Conservation (phyloP, 2,888 invertebrate species). For the Ceraclea dissimilis region DNA sequence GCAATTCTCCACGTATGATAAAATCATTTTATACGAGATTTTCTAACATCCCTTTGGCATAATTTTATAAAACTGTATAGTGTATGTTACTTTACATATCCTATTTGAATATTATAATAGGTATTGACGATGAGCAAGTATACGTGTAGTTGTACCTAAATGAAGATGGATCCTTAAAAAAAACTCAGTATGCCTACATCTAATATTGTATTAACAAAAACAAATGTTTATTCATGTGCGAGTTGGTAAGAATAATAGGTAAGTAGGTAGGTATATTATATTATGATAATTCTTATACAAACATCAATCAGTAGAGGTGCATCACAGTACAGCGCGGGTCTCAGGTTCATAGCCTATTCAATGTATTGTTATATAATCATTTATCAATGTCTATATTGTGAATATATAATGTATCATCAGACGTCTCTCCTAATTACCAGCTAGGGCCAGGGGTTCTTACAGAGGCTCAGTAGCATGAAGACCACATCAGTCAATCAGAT, state of each 20-base stretch:
- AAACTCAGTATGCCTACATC: too few species aligned
- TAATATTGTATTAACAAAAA: not conserved
- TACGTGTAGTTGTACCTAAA: too few species aligned
- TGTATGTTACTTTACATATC: too few species aligned
- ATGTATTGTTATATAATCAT: slow-evolving; percentile 24
- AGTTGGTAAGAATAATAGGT: too few species aligned
- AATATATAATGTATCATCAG: slow-evolving; percentile 22
- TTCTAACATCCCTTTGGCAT: too few species aligned
- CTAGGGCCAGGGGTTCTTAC: slow-evolving; percentile 9
- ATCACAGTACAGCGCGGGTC: slow-evolving; percentile 1
- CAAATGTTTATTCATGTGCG: not conserved
- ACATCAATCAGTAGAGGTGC: not conserved
- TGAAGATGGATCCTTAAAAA: too few species aligned
- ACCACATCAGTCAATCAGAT: not conserved
- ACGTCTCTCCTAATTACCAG: slow-evolving; percentile 23
- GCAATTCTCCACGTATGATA: too few species aligned
- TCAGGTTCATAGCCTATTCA: slow-evolving; percentile 20
- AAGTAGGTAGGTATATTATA: too few species aligned
- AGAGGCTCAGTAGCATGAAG: slow-evolving; percentile 6
- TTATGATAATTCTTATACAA: not conserved
- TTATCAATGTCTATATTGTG: slow-evolving; percentile 22
- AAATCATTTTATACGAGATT: too few species aligned
- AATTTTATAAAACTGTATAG: too few species aligned
- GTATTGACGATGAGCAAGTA: too few species aligned
- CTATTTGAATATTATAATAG: too few species aligned